Base-by-base conservation (phyloP, 1,140 invertebrate species). In the Colletes latitarsis region DNA sequence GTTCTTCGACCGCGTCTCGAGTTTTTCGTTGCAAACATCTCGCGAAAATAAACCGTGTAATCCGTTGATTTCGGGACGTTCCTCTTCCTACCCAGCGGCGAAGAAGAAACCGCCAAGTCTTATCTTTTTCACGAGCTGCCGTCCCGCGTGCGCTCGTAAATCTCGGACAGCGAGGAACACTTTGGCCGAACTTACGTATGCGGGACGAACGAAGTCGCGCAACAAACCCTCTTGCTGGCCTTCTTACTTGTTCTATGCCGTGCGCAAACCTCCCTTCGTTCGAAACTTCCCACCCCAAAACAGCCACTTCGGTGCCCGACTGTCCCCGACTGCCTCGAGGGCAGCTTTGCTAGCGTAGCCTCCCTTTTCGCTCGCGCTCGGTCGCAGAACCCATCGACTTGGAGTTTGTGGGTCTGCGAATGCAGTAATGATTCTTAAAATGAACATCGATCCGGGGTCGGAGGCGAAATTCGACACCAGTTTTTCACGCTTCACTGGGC, bases 101-200 rank as follows among this genome's bases (percentile, higher is more conserved):
- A 39, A 49, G 49, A 49, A 49, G 49, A 49, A 49, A 49, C 41
- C 68, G 41, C 14, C 69, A 43, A 74, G 79, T 83, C 74, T 83
- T 83, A 81, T 87, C 77, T 82, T 74, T 71, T 70, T 41, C 67
- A 57, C 60, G 66, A 53, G 10, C n/a, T 17, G 41, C 46, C n/a
- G 17, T 74, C 30, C 57, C 52, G 68, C 66, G 74, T 73, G 21
- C 71, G 58, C 70, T 60, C 49, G 79, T 86, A 86, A 86, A 86
- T 86, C 78, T 82, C 46, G 39, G 60, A 15, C 21, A 6, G 30
- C 64, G 58, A 72, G 72, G 74, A 43, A 46, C 41, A 62, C 62
- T 73, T 19, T 9, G 67, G 19, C 14, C 55, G 30, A 66, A 68
- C 66, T 86, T 86, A 86, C 75, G 83, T 86, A 86, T 82, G 80